phyloP scores from a whole-genome alignment of 2,113 vertebrate genomes.

The Pandion haliaetus region DNA sequence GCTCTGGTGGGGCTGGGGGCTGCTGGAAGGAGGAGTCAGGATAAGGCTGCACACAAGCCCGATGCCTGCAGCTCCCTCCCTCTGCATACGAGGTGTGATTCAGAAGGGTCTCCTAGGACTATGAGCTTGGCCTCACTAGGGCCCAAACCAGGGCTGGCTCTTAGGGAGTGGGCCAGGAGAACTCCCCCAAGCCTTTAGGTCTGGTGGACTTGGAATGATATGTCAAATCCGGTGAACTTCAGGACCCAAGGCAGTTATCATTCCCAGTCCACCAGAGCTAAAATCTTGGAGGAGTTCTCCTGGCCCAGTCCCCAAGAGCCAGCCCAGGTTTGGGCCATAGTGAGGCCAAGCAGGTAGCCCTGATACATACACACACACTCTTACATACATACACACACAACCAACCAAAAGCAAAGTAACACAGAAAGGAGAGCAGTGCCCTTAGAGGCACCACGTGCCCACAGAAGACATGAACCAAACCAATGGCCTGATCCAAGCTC shows the following conservation, averaged over 20 bases:
- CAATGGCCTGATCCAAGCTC: background rate
- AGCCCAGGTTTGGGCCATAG: background rate
- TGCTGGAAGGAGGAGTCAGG: background rate
- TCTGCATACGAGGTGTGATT: background rate
- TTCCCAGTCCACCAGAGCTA: background rate
- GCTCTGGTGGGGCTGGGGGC: accelerated
- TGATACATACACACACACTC: background rate
- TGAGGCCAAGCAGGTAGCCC: background rate
- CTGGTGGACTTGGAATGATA: no score
- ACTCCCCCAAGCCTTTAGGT: no score
- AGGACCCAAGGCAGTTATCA: background rate
- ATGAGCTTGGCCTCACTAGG: no score
- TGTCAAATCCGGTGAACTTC: background rate
- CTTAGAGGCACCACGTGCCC: background rate
- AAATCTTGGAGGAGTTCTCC: background rate
- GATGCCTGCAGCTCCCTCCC: background rate
- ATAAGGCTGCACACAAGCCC: background rate
- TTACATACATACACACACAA: no score
- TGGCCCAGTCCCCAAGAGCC: background rate
- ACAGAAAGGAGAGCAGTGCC: background rate
- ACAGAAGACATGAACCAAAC: no score
- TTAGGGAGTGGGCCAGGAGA: no score
- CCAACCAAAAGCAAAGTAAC: background rate
- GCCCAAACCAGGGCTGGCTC: no score
- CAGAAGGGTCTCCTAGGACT: background rate